These are phyloP conservation scores for Orthonevra nobilis DNA, from an alignment of 2,888 invertebrate genomes.

Conservation along the genomic window DNA sequence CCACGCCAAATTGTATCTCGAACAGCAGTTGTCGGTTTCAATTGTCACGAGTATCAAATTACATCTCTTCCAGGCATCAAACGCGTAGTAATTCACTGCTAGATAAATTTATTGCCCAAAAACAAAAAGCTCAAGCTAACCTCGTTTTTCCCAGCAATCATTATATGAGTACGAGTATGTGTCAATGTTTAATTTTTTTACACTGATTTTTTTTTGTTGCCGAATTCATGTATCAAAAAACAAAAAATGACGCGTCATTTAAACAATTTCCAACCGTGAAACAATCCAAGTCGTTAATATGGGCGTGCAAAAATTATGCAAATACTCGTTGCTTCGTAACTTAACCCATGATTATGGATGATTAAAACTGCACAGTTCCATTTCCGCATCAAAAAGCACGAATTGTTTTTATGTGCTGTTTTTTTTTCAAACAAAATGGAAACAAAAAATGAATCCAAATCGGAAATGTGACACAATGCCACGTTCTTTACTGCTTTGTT, in stretches of 20 bases:
- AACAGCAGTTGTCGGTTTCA: background rate
- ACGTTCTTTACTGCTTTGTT: constrained; percentile 6
- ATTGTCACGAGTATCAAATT: constrained; percentile 36
- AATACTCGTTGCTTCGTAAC: constrained; percentile 60
- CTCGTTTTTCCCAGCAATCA: no score
- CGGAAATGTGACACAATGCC: background rate
- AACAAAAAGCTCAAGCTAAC: constrained; percentile 1
- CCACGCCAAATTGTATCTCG: background rate
- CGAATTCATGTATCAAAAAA: background rate
- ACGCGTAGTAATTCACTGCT: background rate
- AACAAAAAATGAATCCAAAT: constrained; percentile 4
- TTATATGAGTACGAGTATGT: background rate
- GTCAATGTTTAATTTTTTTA: background rate
- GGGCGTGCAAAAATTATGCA: constrained; percentile 38
- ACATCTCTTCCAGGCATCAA: constrained; percentile 23
- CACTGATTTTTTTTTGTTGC: no score
- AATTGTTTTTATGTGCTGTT: constrained; percentile 57
- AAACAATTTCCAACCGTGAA: no score
- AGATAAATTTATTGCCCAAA: background rate
- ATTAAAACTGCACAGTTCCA: constrained; percentile 62
- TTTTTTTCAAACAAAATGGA: constrained; percentile 26
- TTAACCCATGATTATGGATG: constrained; percentile 63
- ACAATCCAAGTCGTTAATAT: background rate
- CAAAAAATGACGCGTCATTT: no score
- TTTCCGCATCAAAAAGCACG: constrained; percentile 67